A percentile compares a stretch with the other conserved stretches of the same genome.
Evolutionary conservation across 2,113 vertebrate species (phyloP).

Genomic region (Mastomys natalensis): DNA sequence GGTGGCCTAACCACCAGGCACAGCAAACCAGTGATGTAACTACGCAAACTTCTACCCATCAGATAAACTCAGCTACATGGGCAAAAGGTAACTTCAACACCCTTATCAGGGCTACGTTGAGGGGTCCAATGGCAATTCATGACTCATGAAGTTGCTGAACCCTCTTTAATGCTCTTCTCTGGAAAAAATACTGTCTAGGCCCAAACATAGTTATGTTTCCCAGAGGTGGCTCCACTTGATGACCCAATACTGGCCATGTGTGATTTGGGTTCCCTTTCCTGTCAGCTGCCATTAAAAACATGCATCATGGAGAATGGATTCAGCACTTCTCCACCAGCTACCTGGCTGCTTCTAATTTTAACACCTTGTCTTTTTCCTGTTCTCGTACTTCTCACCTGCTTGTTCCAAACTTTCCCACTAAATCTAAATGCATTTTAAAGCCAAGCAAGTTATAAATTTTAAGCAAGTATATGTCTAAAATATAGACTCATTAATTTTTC

Average conservation of each 20-base stretch:
- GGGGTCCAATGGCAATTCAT: background rate
- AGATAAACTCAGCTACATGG: background rate
- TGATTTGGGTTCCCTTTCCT: background rate
- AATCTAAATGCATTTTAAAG: conserved; percentile 27
- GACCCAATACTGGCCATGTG: background rate
- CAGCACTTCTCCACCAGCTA: accelerated
- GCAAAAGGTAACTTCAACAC: background rate
- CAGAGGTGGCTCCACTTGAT: background rate
- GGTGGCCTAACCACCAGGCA: background rate
- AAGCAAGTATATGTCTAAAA: conserved; percentile 49
- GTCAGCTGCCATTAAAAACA: background rate
- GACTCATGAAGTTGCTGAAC: background rate
- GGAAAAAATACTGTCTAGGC: background rate
- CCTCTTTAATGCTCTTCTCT: background rate
- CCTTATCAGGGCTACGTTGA: background rate
- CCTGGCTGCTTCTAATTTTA: background rate
- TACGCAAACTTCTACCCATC: background rate
- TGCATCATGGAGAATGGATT: accelerated
- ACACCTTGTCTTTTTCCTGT: background rate
- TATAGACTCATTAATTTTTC: conserved; percentile 47
- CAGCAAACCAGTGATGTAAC: background rate
- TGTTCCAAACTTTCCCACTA: conserved; percentile 7
- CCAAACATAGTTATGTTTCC: background rate
- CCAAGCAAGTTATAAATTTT: conserved; percentile 31
- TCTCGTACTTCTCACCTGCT: background rate